Base-by-base conservation (phyloP, 2,113 vertebrate species). In the Hoplias malabaricus region DNA sequence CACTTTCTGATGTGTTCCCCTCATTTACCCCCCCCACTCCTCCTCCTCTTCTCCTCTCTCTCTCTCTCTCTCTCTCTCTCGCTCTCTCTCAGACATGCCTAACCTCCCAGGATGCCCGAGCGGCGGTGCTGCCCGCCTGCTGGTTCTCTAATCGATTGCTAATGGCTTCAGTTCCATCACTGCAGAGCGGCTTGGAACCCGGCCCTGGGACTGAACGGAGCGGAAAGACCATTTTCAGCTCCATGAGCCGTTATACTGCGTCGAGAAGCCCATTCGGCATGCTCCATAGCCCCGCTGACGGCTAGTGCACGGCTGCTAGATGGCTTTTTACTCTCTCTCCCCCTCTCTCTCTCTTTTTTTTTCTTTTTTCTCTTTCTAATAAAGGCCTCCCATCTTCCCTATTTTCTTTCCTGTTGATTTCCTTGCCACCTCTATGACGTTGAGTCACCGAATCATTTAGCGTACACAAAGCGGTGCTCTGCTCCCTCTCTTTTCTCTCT, bases 141-240 rank as follows among this genome's bases (percentile, higher is more conserved):
- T 91, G 91, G 84, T 87, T 90, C 88, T 92, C 91, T 93, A 93
- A 93, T 92, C 90, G 91, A 92, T 92, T 90, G 90, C 91, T 93
- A 93, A 93, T 93, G 91, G 92, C 86, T 90, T 90, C 88, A 89
- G 87, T 90, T 92, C 89, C 88, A 84, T 85, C 85, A 84, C 85
- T 70, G 89, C 89, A 82, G 87, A 90, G 91, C 86, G 85, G 87
- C 89, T 89, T 93, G 91, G 91, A 92, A 90, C 86, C 84, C 81
- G 86, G 89, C 90, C 92, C 89, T 88, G 87, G 90, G 87, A 93
- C 90, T 90, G 92, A 92, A 90, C 90, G 86, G 89, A 90, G 90
- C 90, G 90, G 91, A 93, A 93, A 91, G 89, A 86, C 91, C 91
- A 93, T 93, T 93, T 91, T 89, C 84, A 77, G 89, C 91, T 93